Conservation (phyloP, 2,888 invertebrate species). For the Aphodius sticticus region DNA sequence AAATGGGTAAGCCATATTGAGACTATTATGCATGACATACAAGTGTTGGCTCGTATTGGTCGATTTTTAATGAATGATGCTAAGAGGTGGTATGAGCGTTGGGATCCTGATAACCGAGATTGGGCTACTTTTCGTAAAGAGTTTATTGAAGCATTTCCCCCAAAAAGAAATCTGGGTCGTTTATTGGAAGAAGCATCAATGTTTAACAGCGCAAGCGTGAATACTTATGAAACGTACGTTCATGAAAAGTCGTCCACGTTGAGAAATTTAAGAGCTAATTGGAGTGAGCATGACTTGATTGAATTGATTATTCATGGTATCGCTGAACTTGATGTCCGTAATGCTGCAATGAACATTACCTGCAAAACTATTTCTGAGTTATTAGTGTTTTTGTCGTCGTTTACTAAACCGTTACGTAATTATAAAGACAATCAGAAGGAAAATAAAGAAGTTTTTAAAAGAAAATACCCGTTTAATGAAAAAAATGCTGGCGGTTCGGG, state of each 20-base stretch:
- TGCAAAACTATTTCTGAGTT: conserved; percentile 38
- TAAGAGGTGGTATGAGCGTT: conserved; percentile 4
- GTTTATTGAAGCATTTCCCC: conserved; percentile 45
- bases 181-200: conserved; percentile 17
- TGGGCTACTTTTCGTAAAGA: conserved; percentile 43
- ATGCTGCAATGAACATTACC: conserved; percentile 23
- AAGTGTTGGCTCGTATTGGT: background rate
- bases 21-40: conserved; percentile 13
- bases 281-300: conserved; percentile 7
- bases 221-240: conserved; percentile 43
- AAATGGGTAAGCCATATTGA: conserved; percentile 17
- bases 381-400: conserved; percentile 37
- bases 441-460: conserved; percentile 14
- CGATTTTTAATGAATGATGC: background rate
- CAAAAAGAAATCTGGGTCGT: conserved; percentile 13
- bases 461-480: no score
- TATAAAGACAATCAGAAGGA: no score
- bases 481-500: no score
- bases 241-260: conserved; percentile 44
- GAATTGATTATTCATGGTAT: conserved; percentile 14
- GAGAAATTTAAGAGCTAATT: conserved; percentile 38
- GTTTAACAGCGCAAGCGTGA: conserved; percentile 27
- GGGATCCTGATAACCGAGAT: conserved; percentile 36
- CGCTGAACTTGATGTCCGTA: background rate
- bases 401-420: conserved; percentile 25